Conservation (phyloP, 2,113 vertebrate species). For the Vidua chalybeata region DNA sequence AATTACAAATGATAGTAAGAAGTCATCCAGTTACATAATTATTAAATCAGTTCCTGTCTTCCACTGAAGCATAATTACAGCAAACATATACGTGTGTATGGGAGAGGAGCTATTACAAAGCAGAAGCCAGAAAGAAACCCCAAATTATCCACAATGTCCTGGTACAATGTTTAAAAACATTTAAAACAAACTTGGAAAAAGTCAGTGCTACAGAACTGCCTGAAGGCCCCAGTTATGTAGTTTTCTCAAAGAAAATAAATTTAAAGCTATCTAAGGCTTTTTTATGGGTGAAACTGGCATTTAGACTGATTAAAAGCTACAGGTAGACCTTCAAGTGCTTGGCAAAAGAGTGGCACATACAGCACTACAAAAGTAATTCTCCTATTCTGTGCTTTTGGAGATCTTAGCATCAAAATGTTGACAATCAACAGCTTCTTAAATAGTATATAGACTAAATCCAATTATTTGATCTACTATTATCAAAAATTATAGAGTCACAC, state of each 20-base stretch:
- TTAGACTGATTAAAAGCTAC: not conserved
- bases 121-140: not conserved
- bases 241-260: not conserved
- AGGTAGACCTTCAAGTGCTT: not conserved
- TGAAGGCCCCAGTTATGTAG: not conserved
- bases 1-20: not conserved
- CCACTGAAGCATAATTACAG: not conserved
- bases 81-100: fast-evolving
- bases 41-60: not conserved
- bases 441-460: not conserved
- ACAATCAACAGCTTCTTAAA: not conserved
- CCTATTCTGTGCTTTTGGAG: not conserved
- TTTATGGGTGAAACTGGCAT: not conserved
- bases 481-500: not conserved
- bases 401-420: not conserved
- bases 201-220: not conserved
- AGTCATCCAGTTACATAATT: not conserved
- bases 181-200: not conserved
- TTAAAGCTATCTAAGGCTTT: not conserved
- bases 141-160: not conserved
- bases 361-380: not conserved
- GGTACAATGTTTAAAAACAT: not conserved
- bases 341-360: not conserved
- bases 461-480: not conserved
- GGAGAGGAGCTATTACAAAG: not conserved